Conservation (phyloP, 2,888 invertebrate genomes). For the Coecobrya sp. region DNA sequence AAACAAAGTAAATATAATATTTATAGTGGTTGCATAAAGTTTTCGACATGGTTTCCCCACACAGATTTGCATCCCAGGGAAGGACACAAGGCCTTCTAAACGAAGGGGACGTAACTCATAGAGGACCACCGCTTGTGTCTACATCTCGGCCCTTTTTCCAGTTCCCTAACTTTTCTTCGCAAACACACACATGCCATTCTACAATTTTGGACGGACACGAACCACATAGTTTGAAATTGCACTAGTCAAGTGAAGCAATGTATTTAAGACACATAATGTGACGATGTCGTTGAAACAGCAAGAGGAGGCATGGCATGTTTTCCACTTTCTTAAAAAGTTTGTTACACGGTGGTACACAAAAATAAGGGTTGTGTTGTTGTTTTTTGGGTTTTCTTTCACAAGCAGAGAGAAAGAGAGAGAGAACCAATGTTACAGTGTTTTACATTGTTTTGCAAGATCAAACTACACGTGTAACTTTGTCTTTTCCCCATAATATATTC, state of each 20-base stretch:
- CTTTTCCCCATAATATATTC: conserved; percentile 64
- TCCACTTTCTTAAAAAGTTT: neutral
- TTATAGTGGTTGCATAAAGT: conserved; percentile 10
- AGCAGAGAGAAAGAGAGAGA: neutral
- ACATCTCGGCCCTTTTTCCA: neutral
- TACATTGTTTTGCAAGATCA: conserved; percentile 53
- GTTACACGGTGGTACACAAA: neutral
- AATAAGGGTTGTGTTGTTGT: neutral
- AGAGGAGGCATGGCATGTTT: neutral
- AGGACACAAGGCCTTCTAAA: neutral
- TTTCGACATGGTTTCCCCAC: neutral
- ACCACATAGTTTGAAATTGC: conserved; percentile 46
- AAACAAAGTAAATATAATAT: conserved; percentile 38
- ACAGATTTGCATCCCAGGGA: neutral
- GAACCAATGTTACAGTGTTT: neutral
- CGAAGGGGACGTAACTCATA: neutral
- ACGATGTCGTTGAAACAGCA: too few species aligned
- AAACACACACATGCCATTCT: neutral
- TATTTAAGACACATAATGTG: neutral
- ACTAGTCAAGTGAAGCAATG: conserved; percentile 7
- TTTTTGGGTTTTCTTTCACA: neutral
- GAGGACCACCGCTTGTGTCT: neutral
- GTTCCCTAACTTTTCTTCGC: neutral
- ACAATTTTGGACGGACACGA: conserved; percentile 41
- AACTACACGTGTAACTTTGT: conserved; percentile 79